Evolutionary conservation across 2,113 vertebrate genomes (phyloP).

Genomic region (Ceyx cyanopectus): DNA sequence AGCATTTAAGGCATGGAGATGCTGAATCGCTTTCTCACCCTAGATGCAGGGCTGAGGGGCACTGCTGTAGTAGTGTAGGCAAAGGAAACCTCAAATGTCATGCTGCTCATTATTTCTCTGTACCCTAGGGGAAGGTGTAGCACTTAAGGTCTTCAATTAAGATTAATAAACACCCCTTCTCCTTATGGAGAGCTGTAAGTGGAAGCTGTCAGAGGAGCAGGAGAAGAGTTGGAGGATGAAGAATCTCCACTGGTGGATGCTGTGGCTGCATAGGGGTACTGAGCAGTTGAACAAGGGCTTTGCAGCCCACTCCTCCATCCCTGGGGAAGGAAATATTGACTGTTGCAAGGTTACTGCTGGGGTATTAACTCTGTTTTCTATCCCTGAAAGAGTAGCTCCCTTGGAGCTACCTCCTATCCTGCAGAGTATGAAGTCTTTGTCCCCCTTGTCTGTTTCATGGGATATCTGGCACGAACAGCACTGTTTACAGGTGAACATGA

Average conservation of each 20-base stretch:
- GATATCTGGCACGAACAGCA: not conserved
- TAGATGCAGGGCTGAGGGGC: not conserved
- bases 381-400: not conserved
- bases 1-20: not conserved
- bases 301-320: not conserved
- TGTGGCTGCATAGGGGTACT: not conserved
- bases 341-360: not conserved
- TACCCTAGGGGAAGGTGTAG: not conserved
- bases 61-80: not conserved
- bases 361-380: not conserved
- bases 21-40: not conserved
- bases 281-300: not conserved
- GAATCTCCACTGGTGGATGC: not conserved
- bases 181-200: not conserved
- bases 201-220: not conserved
- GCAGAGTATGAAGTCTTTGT: not conserved
- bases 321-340: not conserved
- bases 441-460: not conserved
- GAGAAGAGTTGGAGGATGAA: not conserved
- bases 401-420: not conserved
- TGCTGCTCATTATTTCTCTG: not conserved
- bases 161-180: not conserved
- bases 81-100: not conserved
- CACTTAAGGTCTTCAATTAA: not conserved
- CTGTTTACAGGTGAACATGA: rapidly evolving